Base-by-base conservation (phyloP, 1,140 invertebrate species). In the Lerema accius region DNA sequence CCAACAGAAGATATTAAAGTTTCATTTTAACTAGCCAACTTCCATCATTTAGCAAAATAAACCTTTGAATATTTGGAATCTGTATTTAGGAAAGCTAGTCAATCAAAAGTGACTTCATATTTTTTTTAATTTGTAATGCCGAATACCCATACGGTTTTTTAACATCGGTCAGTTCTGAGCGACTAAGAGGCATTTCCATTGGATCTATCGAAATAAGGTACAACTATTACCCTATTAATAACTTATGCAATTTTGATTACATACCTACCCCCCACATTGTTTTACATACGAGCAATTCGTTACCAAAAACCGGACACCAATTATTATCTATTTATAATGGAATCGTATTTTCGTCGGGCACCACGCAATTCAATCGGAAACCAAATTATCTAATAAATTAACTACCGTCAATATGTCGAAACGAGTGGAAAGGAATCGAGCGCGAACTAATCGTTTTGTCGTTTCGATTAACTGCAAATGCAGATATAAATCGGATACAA, bases 301-400 rank as follows among this genome's bases (percentile, higher is more conserved):
- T 51, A 51, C 37, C 35, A 63, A 63, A 63, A 63, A 63, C 42
- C 53, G 43, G 55, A 39, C 32, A 39, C 32, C 65, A 65, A 72
- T 43, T 62, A 62, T 42, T 43, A 55, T 69, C 51, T 56, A 63
- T 69, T 53, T 56, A 63, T 63, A 32, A 63, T 70, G 55, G 42
- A 64, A 62, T 50, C 15, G 55, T 59, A 62, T 73, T 68, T 64
- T 55, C 63, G 50, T 26, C 55, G 19, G 23, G 28, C 64, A 49
- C 63, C 64, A 49, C 63, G 37, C 63, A 61, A 69, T 70, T 61
- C 59, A 72, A 72, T 76, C 63, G 69, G 59, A 76, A 80, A 82
- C 69, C 65, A 68, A 81, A 82, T 84, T 81, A 84, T 82, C 80
- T 84, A 84, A 81, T 82, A 82, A 84, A 82, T 82, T 82, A 81